Conservation (phyloP, 2,888 invertebrate species). For the Ichneumoninae sp. region DNA sequence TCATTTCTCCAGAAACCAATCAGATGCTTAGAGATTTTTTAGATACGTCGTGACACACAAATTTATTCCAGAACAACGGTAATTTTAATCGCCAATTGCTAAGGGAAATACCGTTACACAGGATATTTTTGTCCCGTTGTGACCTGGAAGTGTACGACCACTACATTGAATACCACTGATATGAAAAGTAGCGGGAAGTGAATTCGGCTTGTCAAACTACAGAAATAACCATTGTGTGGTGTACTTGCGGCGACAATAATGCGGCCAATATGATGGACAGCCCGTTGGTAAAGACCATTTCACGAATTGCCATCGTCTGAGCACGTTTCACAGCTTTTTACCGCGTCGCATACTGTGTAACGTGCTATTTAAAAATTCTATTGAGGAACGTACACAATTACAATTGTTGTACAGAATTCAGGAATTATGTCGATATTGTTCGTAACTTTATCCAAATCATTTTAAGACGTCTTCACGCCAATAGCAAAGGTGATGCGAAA, state of each 20-base stretch:
- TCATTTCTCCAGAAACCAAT: not conserved
- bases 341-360: not conserved
- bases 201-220: no score
- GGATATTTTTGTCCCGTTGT: not conserved
- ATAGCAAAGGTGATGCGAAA: not conserved
- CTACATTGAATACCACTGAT: no score
- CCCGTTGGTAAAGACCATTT: not conserved
- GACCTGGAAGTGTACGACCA: not conserved
- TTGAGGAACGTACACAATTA: not conserved
- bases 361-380: not conserved
- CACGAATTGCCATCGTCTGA: not conserved
- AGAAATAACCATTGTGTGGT: no score
- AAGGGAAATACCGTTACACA: no score
- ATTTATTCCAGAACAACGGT: not conserved
- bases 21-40: not conserved
- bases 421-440: not conserved
- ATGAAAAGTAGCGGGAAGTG: no score
- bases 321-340: not conserved
- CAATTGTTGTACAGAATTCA: not conserved
- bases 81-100: not conserved
- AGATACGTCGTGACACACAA: not conserved
- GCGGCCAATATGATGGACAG: no score
- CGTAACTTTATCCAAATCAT: not conserved
- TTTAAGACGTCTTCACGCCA: not conserved
- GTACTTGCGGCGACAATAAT: no score